phyloP scores from a whole-genome alignment of 1,140 invertebrate genomes.

The Drosophila sp. region DNA sequence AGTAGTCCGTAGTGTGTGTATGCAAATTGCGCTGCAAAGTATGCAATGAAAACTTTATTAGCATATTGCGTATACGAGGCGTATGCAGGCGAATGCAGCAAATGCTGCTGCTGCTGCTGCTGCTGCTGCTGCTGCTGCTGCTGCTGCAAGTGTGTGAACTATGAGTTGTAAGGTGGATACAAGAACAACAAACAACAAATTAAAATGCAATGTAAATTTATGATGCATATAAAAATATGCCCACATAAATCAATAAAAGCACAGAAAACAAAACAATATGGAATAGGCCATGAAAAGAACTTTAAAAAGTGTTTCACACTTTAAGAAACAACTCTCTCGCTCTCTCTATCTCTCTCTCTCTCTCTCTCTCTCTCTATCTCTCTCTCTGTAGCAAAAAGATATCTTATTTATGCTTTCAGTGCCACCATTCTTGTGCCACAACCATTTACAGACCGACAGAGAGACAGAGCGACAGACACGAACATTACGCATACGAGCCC shows the following conservation, averaged over 20 bases:
- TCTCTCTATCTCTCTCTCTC: no score
- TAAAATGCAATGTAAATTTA: slow-evolving; percentile 12
- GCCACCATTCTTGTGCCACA: not conserved
- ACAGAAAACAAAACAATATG: slow-evolving; percentile 4
- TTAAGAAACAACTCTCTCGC: no score
- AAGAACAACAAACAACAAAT: not conserved
- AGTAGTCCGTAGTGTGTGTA: slow-evolving; percentile 13
- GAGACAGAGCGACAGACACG: not conserved
- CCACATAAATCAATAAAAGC: slow-evolving; percentile 9
- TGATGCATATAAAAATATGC: not conserved
- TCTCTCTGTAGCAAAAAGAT: not conserved
- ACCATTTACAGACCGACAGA: not conserved
- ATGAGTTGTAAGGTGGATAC: not conserved
- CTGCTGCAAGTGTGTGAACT: not conserved
- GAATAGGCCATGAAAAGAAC: slow-evolving; percentile 2
- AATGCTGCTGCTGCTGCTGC: not conserved
- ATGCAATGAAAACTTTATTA: slow-evolving; percentile 71
- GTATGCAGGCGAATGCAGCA: slow-evolving; percentile 38
- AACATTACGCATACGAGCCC: slow-evolving; percentile 62
- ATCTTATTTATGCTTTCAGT: not conserved
- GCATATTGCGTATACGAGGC: slow-evolving; percentile 57
- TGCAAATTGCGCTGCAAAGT: slow-evolving; percentile 72
- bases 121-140: not conserved
- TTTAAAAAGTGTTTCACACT: not conserved
- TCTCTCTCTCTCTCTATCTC: no score